Conservation (phyloP, 2,113 vertebrate species). For the Nestor notabilis region DNA sequence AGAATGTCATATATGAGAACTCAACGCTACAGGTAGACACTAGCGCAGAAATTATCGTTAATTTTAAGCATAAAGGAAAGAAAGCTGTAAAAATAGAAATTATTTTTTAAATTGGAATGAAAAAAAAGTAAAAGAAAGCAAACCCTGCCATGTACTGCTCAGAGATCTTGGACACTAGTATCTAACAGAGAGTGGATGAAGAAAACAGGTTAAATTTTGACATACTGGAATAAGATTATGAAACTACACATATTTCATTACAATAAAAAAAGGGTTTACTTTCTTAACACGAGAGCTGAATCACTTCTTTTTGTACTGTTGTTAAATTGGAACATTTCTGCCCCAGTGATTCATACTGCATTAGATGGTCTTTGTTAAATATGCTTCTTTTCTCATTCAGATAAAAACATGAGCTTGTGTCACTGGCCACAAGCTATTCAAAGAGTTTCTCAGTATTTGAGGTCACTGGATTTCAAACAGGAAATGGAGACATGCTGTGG, state of each 20-base stretch:
- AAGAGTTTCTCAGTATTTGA: conserved; percentile 23
- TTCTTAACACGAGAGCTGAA: not conserved
- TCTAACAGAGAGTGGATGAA: not conserved
- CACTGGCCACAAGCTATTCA: conserved; percentile 32
- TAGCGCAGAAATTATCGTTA: not conserved
- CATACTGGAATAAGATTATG: not conserved
- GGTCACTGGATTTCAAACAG: conserved; percentile 43
- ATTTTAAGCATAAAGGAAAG: not conserved
- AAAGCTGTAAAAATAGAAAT: not conserved
- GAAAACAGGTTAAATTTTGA: not conserved
- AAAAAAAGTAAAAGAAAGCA: not conserved
- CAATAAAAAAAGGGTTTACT: not conserved
- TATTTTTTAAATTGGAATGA: not conserved
- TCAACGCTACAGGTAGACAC: not conserved
- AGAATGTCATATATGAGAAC: not conserved
- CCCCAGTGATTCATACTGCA: not conserved
- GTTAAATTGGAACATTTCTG: not conserved
- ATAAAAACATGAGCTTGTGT: not conserved
- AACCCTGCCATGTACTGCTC: not conserved
- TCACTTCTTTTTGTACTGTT: not conserved
- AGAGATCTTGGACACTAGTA: not conserved
- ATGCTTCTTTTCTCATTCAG: conserved; percentile 16
- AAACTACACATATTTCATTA: not conserved
- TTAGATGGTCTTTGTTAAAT: not conserved
- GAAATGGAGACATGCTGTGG: conserved; percentile 47